Conservation (phyloP, 2,888 invertebrate species). For the Limulus polyphemus region DNA sequence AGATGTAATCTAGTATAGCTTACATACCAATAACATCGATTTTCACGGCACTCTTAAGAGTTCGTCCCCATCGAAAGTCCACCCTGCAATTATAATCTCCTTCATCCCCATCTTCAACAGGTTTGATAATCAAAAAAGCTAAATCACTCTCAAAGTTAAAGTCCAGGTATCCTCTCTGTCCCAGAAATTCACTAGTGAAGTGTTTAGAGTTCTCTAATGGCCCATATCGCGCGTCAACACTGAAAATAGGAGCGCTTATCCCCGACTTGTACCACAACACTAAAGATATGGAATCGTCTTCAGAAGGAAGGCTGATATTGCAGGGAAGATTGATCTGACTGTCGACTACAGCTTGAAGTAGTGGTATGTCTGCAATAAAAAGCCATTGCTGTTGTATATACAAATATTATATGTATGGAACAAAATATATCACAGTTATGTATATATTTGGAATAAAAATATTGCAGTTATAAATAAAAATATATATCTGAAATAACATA, state of each 20-base stretch:
- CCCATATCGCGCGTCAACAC: constrained; percentile 19
- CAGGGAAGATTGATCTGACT: constrained; percentile 28
- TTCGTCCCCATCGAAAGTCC: constrained; percentile 21
- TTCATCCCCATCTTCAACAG: constrained; percentile 19
- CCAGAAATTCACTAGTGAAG: constrained; percentile 15
- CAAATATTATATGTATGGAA: background rate
- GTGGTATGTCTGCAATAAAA: constrained; percentile 12
- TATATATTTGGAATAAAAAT: background rate
- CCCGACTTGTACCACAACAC: constrained; percentile 23
- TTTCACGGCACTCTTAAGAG: constrained; percentile 16
- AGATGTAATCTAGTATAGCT: no score
- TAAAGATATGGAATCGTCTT: constrained; percentile 20
- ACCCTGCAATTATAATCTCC: constrained; percentile 21
- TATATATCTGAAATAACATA: background rate
- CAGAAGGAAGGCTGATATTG: constrained; percentile 33
- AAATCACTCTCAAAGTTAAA: constrained; percentile 20
- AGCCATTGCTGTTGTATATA: background rate
- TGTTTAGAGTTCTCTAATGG: constrained; percentile 21
- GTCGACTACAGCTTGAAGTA: constrained; percentile 21
- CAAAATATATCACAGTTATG: background rate
- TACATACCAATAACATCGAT: constrained; percentile 20
- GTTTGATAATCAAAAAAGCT: constrained; percentile 15
- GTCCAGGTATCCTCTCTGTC: constrained; percentile 11
- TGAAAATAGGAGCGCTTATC: constrained; percentile 18
- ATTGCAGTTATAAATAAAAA: background rate